Conservation (phyloP, 2,113 vertebrate species). For the Chiloscyllium plagiosum region DNA sequence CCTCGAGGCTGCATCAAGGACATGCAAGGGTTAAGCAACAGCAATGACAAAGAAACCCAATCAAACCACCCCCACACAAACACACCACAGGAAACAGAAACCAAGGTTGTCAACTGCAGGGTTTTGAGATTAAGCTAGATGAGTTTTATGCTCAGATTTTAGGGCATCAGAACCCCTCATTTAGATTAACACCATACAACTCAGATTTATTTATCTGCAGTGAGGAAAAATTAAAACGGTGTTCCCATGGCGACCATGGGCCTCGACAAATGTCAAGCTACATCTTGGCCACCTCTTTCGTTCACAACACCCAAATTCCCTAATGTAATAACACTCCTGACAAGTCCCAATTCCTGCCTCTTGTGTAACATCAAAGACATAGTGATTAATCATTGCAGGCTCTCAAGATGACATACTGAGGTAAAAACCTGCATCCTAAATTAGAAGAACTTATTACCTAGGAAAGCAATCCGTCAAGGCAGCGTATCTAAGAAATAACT, state of each 20-base stretch:
- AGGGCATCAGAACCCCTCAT: background rate
- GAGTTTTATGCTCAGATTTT: background rate
- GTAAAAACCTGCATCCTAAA: constrained; percentile 66
- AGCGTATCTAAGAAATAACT: constrained; percentile 63
- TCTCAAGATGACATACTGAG: constrained; percentile 57
- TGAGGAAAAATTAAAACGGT: constrained; percentile 47
- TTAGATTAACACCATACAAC: background rate
- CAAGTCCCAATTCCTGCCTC: constrained; percentile 48
- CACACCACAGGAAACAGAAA: background rate
- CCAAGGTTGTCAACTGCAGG: background rate
- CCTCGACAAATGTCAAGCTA: constrained; percentile 46
- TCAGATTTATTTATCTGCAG: background rate
- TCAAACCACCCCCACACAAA: background rate
- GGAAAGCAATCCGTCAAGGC: constrained; percentile 74
- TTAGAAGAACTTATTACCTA: constrained; percentile 76
- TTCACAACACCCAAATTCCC: constrained; percentile 42
- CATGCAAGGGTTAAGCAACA: background rate
- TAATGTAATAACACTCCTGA: constrained; percentile 42
- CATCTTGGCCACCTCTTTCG: constrained; percentile 46
- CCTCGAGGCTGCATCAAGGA: background rate
- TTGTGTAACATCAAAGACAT: constrained; percentile 52
- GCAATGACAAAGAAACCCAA: background rate
- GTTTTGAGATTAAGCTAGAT: background rate
- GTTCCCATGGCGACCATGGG: constrained; percentile 54
- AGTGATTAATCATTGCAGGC: constrained; percentile 62